Evolutionary conservation across 2,113 vertebrate genomes (phyloP).

Genomic region (Delphinapterus leucas): DNA sequence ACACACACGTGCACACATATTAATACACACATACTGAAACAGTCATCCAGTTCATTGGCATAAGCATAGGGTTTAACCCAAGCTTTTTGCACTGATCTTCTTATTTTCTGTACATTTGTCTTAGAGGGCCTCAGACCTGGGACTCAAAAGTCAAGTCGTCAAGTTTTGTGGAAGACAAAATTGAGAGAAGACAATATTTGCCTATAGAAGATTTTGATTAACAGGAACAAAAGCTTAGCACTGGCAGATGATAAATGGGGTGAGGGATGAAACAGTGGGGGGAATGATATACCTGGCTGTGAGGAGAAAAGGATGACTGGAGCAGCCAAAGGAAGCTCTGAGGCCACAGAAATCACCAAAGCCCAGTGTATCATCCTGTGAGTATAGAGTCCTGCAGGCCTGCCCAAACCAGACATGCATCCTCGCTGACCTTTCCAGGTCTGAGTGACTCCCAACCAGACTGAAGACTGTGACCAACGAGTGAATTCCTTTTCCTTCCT

Average conservation of each 20-base stretch:
- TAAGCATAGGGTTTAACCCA: neutral
- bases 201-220: neutral
- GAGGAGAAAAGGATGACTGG: fast-evolving
- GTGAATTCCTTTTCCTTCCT: constrained; percentile 45
- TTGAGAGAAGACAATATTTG: neutral
- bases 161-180: neutral
- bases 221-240: neutral
- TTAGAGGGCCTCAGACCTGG: neutral
- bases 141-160: neutral
- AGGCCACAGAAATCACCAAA: fast-evolving
- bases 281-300: neutral
- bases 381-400: neutral
- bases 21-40: neutral
- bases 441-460: neutral
- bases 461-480: neutral
- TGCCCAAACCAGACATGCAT: neutral
- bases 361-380: fast-evolving
- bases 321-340: neutral
- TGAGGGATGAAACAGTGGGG: neutral
- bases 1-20: neutral
- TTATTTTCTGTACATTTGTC: neutral
- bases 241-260: neutral
- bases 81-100: neutral
- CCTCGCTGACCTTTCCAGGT: neutral
- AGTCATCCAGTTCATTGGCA: neutral